Evolutionary conservation across 2,797 vertebrate genomes (phyloP).

Genomic region (Falco novaeseelandiae): DNA sequence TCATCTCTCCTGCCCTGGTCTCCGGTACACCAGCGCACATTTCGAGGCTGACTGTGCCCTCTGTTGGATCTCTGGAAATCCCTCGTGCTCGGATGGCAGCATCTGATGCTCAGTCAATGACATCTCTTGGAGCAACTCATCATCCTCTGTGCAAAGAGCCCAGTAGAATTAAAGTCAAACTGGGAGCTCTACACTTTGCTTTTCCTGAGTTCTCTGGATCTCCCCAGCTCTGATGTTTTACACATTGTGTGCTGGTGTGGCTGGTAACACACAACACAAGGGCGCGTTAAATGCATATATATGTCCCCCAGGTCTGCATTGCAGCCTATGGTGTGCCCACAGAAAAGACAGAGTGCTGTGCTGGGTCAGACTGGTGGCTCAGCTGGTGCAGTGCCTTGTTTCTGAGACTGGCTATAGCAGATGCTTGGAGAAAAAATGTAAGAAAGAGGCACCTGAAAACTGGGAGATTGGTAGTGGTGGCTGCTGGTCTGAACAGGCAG

Average conservation of each 20-base stretch:
- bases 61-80: neutral
- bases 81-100: neutral
- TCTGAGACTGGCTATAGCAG: neutral
- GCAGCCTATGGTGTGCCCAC: neutral
- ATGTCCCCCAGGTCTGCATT: neutral
- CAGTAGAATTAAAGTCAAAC: neutral
- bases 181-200: neutral
- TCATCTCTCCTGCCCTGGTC: neutral
- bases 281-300: fast-evolving
- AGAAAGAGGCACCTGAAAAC: neutral
- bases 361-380: neutral
- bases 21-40: neutral
- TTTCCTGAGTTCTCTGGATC: neutral
- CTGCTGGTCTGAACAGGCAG: neutral
- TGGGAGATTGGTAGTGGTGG: neutral
- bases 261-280: neutral
- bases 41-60: neutral
- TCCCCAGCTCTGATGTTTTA: neutral
- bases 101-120: neutral
- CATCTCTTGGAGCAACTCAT: neutral
- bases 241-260: fast-evolving
- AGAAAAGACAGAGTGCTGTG: neutral
- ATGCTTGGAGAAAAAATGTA: neutral
- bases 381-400: neutral
- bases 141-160: neutral